Evolutionary conservation across 2,113 vertebrate species (phyloP).

Genomic region (Coreoperca whiteheadi): DNA sequence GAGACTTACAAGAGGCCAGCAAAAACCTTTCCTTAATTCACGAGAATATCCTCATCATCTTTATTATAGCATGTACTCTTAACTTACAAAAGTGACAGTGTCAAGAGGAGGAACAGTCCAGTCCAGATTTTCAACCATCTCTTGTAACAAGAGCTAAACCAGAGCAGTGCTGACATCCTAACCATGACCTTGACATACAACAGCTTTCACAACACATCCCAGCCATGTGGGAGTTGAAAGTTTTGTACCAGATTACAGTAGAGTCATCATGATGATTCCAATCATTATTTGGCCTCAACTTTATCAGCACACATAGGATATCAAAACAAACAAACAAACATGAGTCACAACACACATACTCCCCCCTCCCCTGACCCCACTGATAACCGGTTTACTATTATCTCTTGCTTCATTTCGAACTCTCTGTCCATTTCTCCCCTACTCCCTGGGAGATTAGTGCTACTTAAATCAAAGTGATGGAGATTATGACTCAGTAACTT

Average conservation of each 20-base stretch:
- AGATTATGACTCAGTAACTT: background rate
- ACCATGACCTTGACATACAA: conserved; percentile 25
- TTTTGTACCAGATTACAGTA: conserved; percentile 1
- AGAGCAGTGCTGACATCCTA: conserved; percentile 48
- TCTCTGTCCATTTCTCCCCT: background rate
- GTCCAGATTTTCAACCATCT: conserved; percentile 35
- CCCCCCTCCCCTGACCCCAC: conserved; percentile 1
- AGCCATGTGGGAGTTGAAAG: conserved; percentile 8
- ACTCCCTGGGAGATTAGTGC: conserved; percentile 26
- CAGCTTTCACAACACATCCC: conserved; percentile 46
- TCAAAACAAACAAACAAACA: no score
- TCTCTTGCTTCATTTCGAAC: background rate
- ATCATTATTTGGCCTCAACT: conserved; percentile 14
- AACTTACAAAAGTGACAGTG: conserved; percentile 22
- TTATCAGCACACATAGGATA: conserved; percentile 24
- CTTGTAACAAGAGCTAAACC: conserved; percentile 54
- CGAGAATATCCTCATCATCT: background rate
- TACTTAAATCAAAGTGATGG: conserved; percentile 48
- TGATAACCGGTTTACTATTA: conserved; percentile 11
- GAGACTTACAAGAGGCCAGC: background rate
- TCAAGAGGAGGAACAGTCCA: conserved; percentile 34
- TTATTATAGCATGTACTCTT: background rate
- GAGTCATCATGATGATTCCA: background rate
- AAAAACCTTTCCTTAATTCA: background rate
- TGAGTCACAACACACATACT: no score